Conservation (phyloP, 1,140 invertebrate genomes). For the Geopemphigus sp. region DNA sequence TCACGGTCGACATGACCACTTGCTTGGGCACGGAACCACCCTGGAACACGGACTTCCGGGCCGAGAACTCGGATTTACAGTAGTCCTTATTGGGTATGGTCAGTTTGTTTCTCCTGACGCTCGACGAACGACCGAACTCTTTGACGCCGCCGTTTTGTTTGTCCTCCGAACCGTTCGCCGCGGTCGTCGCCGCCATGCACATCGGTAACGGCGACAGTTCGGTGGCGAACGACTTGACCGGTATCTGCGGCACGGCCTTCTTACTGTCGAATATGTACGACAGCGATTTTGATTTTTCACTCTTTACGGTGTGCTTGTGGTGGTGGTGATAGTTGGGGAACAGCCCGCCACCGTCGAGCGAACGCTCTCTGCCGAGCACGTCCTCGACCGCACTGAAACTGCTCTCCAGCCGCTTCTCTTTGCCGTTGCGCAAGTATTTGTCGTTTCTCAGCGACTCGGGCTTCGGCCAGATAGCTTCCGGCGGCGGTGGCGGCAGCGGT, state of each 20-base stretch:
- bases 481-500: slow-evolving; percentile 69
- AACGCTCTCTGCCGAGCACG: neutral
- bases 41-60: slow-evolving; percentile 40
- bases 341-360: neutral
- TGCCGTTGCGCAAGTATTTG: slow-evolving; percentile 8
- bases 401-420: slow-evolving; percentile 26
- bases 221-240: neutral
- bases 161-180: neutral
- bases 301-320: neutral
- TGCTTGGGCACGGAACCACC: slow-evolving; percentile 6
- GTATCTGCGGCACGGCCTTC: slow-evolving; percentile 29
- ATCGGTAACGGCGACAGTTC: neutral
- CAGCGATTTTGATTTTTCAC: slow-evolving; percentile 49
- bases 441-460: slow-evolving; percentile 28
- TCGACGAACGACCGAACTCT: slow-evolving; percentile 4
- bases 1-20: slow-evolving; percentile 17
- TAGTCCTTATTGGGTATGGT: slow-evolving; percentile 45
- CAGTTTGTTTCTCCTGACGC: slow-evolving; percentile 15
- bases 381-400: slow-evolving; percentile 41
- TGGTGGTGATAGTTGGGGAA: neutral
- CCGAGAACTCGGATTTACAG: slow-evolving; percentile 39
- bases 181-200: too few relatives aligned
- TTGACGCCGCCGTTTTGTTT: neutral
- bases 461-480: slow-evolving; percentile 55
- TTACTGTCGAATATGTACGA: slow-evolving; percentile 27